Conservation (phyloP, 2,113 vertebrate genomes). For the Diglossa brunneiventris region DNA sequence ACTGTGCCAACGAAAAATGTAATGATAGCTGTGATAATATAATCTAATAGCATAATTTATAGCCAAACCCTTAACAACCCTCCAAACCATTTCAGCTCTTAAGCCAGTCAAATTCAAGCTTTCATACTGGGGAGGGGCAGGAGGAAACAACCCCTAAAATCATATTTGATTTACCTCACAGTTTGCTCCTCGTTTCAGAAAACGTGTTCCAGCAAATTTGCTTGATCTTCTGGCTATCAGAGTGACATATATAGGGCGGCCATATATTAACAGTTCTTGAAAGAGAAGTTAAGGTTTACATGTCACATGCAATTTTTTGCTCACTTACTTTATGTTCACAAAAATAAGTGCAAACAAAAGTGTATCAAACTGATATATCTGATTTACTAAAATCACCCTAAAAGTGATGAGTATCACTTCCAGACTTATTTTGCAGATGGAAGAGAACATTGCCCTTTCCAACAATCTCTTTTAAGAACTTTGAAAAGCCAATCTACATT, state of each 20-base stretch:
- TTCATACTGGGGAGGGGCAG: background rate
- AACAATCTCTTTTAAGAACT: background rate
- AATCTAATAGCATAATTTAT: background rate
- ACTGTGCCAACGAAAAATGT: background rate
- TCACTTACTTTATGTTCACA: background rate
- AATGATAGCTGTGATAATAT: background rate
- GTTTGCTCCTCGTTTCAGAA: constrained; percentile 96
- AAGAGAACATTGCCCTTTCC: background rate
- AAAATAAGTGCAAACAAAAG: background rate
- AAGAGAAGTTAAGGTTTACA: constrained; percentile 74
- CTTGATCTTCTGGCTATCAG: constrained; percentile 96
- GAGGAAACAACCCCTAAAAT: background rate
- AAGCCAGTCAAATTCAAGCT: background rate
- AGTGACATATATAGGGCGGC: constrained; percentile 92
- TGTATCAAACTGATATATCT: background rate
- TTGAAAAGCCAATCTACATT: background rate
- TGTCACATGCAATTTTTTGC: background rate
- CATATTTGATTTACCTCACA: constrained; percentile 82
- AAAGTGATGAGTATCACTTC: background rate
- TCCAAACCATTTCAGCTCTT: background rate
- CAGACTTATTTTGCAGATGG: background rate
- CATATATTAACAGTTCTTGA: constrained; percentile 93
- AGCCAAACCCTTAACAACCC: background rate
- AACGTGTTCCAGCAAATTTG: constrained; percentile 95
- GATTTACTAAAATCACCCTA: background rate